Conservation (phyloP, 2,888 invertebrate genomes). For the Amblyjoppa proteus region DNA sequence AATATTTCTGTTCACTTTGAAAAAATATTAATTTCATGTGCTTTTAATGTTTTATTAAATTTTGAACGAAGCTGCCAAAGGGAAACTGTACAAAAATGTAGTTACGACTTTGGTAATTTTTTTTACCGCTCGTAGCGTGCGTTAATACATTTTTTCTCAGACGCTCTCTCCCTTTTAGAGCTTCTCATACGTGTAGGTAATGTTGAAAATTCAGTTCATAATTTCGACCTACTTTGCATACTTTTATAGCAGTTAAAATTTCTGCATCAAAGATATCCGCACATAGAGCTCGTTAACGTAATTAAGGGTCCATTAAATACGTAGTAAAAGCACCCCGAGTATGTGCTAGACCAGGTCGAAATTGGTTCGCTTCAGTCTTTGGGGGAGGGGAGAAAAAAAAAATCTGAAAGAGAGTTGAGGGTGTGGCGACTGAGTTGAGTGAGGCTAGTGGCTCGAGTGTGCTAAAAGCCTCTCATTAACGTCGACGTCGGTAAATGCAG, state of each 20-base stretch:
- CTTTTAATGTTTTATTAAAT: no score
- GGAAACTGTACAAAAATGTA: no score
- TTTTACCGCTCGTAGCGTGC: background rate
- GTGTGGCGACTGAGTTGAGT: constrained; percentile 30
- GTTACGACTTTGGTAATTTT: background rate
- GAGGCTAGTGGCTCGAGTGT: constrained; percentile 25
- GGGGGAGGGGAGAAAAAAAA: background rate
- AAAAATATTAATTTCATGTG: no score
- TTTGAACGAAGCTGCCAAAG: no score
- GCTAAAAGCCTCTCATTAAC: constrained; percentile 56
- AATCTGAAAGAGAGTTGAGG: constrained; percentile 7
- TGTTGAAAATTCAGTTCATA: background rate
- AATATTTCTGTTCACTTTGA: no score
- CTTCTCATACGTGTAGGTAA: background rate
- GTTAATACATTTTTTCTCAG: background rate
- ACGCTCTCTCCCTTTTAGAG: background rate
- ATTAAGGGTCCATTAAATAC: constrained; percentile 9
- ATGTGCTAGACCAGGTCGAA: background rate
- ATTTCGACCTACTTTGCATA: background rate
- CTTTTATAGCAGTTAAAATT: background rate
- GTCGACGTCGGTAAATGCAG: constrained; percentile 36
- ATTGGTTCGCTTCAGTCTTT: constrained; percentile 35
- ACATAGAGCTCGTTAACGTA: constrained; percentile 3
- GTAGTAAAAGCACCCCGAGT: background rate
- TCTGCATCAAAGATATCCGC: constrained; percentile 8